Base-by-base conservation (phyloP, 2,113 vertebrate genomes). In the Notarius lentiginosus region DNA sequence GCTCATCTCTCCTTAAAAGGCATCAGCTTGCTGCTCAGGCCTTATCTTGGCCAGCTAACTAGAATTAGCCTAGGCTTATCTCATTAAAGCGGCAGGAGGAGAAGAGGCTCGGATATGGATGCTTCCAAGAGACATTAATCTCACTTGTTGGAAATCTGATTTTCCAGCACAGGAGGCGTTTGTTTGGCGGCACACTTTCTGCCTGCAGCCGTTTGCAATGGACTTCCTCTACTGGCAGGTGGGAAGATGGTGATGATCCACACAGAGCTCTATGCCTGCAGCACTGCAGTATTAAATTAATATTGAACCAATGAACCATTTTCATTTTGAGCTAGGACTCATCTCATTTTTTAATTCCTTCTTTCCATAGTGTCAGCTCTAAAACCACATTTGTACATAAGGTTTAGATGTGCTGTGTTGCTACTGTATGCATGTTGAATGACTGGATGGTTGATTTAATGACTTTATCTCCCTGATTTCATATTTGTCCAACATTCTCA, bases 111-210 rank as follows among this genome's bases (percentile, higher is more conserved):
- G 68, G 68, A 87, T 84, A 86, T 76, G 30, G 66, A 89, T 87
- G 88, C 93, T 93, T 94, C 92, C 90, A 63, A 89, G 91, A 92
- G 93, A 92, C 91, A 94, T 93, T 90, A 90, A 94, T 93, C 91
- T 89, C 58, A 76, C 91, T 91, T 89, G 90, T 92, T 90, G 90
- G 81, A 90, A 89, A 92, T 90, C 90, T 86, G 90, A 92, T 90
- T 89, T 55, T 63, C 84, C 82, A 75, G 80, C 89, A 82, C 86
- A 83, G 49, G 76, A 41, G 85, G 86, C 49, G 84, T 73, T 79
- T 91, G 84, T 79, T 83, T 86, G 89, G 80, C 51, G 55, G 68
- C 27, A 72, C 30, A 14, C 79, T 79, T 27, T 10, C 60, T 79
- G 91, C 88, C 87, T 89, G 60, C 86, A 91, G 91, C 90, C 84